These are phyloP conservation scores for Xiphias gladius DNA, from an alignment of 2,113 vertebrate species.

Conservation along the genomic window DNA sequence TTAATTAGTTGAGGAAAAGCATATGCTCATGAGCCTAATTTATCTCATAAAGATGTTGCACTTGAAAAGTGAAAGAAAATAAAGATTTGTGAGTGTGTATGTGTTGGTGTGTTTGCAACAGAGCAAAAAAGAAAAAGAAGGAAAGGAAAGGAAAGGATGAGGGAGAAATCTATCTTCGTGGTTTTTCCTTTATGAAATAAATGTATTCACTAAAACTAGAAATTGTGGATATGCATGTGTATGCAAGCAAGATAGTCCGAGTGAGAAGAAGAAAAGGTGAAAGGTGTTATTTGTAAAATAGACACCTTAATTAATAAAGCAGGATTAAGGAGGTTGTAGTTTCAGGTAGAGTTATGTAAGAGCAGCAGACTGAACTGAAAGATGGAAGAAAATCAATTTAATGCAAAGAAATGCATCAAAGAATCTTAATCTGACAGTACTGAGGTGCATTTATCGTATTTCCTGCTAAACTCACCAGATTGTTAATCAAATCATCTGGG, in stretches of 20 bases:
- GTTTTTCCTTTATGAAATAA: conserved; percentile 48
- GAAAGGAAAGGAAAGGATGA: background rate
- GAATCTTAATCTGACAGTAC: background rate
- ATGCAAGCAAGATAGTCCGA: background rate
- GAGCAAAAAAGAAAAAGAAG: background rate
- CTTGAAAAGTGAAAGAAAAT: background rate
- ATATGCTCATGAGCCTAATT: conserved; percentile 42
- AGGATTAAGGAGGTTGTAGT: background rate
- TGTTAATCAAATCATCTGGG: background rate
- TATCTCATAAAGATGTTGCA: conserved; percentile 22
- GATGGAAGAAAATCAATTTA: conserved; percentile 24
- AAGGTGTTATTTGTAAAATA: background rate
- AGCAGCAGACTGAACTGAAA: conserved; percentile 20
- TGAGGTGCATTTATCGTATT: conserved; percentile 5
- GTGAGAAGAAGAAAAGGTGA: background rate
- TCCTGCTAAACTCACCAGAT: background rate
- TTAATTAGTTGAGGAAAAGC: conserved; percentile 65
- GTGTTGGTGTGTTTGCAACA: conserved; percentile 15
- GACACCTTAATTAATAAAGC: conserved; percentile 21
- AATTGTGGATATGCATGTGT: background rate
- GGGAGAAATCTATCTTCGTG: conserved; percentile 32
- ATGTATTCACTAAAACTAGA: background rate
- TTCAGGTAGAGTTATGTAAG: conserved; percentile 3
- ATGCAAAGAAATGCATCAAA: conserved; percentile 2
- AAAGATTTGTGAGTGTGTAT: background rate